These are phyloP conservation scores for Ophioderma brevispina DNA, from an alignment of 35 echinoderm and acorn worm species.

Conservation along the genomic window DNA sequence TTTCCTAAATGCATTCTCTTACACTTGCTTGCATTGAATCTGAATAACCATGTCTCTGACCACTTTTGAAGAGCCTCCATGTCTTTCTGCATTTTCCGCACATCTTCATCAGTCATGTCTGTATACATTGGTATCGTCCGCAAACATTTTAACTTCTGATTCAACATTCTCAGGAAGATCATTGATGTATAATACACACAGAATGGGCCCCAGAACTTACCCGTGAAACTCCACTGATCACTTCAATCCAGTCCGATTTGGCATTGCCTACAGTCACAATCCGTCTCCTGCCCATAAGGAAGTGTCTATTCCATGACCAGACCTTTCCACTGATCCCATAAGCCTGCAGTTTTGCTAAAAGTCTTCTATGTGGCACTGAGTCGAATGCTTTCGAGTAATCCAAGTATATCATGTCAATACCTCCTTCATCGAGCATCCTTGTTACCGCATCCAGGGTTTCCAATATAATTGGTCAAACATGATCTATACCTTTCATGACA, in stretches of 20 bases:
- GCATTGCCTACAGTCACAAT: constrained; percentile 3
- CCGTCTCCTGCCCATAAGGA: constrained; percentile 6
- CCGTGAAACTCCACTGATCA: constrained; percentile 54
- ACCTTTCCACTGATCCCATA: not conserved
- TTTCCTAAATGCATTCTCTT: not conserved
- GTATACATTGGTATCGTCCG: not conserved
- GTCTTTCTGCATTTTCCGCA: not conserved
- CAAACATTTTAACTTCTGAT: not conserved
- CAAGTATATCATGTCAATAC: constrained; percentile 11
- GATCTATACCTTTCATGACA: constrained; percentile 16
- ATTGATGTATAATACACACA: not conserved
- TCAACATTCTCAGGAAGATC: constrained; percentile 7
- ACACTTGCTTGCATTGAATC: constrained; percentile 1
- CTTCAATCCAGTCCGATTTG: not conserved
- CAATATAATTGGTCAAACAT: not conserved
- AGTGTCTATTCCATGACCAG: not conserved
- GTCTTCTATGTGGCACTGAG: constrained; percentile 36
- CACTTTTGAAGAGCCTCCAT: not conserved
- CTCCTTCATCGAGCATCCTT: constrained; percentile 14
- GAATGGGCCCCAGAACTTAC: not conserved
- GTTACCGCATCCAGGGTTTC: not conserved
- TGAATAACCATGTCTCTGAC: not conserved
- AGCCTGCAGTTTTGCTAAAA: constrained; percentile 20
- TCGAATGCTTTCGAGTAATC: constrained; percentile 44
- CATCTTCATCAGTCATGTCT: not conserved